Conservation (phyloP, 2,113 vertebrate genomes). For the Platysternon megacephalum region DNA sequence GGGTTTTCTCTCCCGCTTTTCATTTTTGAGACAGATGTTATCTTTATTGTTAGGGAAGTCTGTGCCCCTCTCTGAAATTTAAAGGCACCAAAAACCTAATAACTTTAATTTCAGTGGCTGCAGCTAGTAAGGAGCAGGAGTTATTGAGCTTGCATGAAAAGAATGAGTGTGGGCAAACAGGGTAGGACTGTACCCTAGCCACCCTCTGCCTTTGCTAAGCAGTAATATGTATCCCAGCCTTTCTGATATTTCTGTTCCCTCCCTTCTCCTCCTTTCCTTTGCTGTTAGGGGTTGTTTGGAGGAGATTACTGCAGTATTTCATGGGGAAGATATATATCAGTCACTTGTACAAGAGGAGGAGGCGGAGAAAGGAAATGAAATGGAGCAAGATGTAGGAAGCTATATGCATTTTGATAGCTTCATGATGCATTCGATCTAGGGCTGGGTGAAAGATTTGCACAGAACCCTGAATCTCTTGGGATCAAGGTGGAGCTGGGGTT, state of each 20-base stretch:
- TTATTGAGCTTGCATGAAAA: conserved; percentile 41
- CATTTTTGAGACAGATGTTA: conserved; percentile 62
- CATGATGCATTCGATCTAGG: neutral
- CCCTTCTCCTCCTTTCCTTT: neutral
- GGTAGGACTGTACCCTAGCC: neutral
- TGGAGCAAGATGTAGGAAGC: neutral
- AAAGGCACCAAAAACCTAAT: conserved; percentile 35
- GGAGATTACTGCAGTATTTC: neutral
- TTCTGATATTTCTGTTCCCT: neutral
- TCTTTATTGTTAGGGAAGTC: conserved; percentile 58
- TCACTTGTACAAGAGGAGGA: neutral
- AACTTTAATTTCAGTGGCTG: conserved; percentile 54
- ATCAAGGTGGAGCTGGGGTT: neutral
- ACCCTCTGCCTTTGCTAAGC: neutral
- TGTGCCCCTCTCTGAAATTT: conserved; percentile 58
- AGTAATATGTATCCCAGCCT: neutral
- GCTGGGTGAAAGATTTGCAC: neutral
- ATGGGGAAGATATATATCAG: neutral
- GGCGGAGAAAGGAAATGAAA: neutral
- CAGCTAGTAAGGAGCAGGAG: conserved; percentile 17
- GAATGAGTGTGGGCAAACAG: neutral
- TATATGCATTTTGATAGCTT: neutral
- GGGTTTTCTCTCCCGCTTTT: neutral
- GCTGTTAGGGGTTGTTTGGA: neutral
- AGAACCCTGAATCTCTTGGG: neutral